Base-by-base conservation (phyloP, 2,797 vertebrate genomes). In the Synaphobranchus kaupii region DNA sequence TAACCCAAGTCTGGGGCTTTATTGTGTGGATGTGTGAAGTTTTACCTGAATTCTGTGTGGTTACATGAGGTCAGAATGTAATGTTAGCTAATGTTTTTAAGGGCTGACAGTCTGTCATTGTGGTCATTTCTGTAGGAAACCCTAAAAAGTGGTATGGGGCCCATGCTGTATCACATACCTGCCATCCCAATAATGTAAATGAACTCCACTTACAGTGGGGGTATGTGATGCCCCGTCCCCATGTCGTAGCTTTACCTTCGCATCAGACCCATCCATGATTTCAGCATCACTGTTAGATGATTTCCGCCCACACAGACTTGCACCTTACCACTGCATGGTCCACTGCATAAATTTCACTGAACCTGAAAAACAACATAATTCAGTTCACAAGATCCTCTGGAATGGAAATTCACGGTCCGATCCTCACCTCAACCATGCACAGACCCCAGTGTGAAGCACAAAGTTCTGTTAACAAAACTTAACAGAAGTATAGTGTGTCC, bases 261-360 rank as follows among this genome's bases (percentile, higher is more conserved):
- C 88, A 80, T 91, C 89, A 76, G 84, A 85, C 44, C 73, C 87
- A 83, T 93, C 90, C 92, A 93, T 92, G 60, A 85, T 87, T 76
- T 90, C 86, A 47, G 54, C 87, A 90, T 90, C 89, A 90, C 92
- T 86, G 88, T 90, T 84, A 87, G 28, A 47, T 81, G 84, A 87
- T 44, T 83, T 54, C 56, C 82, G 39, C 31, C 39, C 56, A 56
- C 48, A 54, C 83, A 68, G 71, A 31, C 6, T 12, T 48, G 58
- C 76, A 50, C 47, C 50, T 34, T n/a, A 83, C 80, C 82, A 83
- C 78, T 58, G 84, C 88, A 44, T 85, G 71, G 47, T 71, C 83
- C 88, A 39, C 50, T 90, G 73, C 60, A 87, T 15, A 86, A 54
- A 87, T 73, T 68, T 63, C 58, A 86, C 81, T 71, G 20, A 83